Evolutionary conservation across 2,888 invertebrate species (phyloP), one percentile per base, ranked within the genome.

Genomic region (Lysandra bellargus): DNA sequence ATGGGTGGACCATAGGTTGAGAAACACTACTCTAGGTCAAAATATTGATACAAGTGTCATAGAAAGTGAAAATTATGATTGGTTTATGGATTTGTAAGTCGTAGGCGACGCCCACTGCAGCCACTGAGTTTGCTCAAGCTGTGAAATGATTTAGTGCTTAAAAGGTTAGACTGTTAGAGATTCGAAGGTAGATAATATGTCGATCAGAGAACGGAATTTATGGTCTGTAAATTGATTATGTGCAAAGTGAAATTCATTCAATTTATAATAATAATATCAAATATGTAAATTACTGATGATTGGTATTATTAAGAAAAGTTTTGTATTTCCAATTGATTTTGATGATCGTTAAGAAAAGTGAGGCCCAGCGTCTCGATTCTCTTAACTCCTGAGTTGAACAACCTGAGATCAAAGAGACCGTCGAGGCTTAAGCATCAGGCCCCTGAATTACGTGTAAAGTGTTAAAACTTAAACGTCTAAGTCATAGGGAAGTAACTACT

Each of bases 41-140:
- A 74, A 74, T 74, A 74, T 74, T 74, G 74, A 44, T 12, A 44
- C 23, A 12, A 74, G 74, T 44, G 44, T 69, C 30, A 9, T 74
- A 74, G 74, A 74, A 74, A 74, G 74, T 74, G 74, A 74, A 74
- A 74, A 74, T 78, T 60, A 78, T 37, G 60, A 78, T 78, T 60
- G 60, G 37, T 78, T 78, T 60, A 60, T 69, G 69, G 69, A 69
- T 69, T 69, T 33, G 69, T 69, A 37, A 37, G 69, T 69, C 69
- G 69, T 69, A 69, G 69, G 69, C 69, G 69, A 69, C 69, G 69
- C 69, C 69, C 69, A 69, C 69, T 33, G 69, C 4, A 0, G 69
- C 69, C 69, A 69, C 69, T 69, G 69, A 33, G 69, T 69, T 37
- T 69, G 69, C 69, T 69, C 69, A 69, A 69, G 33, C 30, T 30